Conservation (phyloP, 2,888 invertebrate genomes). For the Microctonus aethiopoides region DNA sequence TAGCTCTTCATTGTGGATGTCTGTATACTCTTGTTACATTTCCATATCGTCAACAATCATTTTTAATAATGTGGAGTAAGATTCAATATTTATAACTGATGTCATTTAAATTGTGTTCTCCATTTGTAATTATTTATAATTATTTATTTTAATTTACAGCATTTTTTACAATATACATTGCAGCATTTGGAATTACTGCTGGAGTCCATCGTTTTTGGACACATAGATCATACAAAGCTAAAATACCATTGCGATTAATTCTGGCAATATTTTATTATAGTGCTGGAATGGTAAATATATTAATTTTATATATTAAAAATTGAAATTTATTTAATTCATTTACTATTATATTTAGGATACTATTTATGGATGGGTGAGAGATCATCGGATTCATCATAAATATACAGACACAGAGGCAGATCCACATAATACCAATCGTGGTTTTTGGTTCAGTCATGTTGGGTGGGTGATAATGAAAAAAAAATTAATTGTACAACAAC, state of each 20-base stretch:
- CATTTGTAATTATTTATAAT: too few species aligned
- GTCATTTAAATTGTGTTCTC: too few species aligned
- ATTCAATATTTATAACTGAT: too few species aligned
- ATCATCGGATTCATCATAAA: constrained; percentile 82
- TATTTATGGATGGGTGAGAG: constrained; percentile 79
- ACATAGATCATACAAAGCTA: constrained; percentile 40
- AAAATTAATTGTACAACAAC: constrained; percentile 66
- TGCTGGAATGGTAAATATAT: constrained; percentile 37
- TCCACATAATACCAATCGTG: constrained; percentile 83
- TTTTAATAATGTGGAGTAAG: too few species aligned
- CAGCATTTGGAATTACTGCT: constrained; percentile 36
- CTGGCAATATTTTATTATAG: constrained; percentile 30
- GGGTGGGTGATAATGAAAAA: constrained; percentile 94
- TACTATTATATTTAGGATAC: constrained; percentile 72
- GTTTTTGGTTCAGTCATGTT: constrained; percentile 92
- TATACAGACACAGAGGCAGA: constrained; percentile 82
- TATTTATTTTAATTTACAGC: too few species aligned
- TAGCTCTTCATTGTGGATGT: too few species aligned
- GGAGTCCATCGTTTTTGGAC: constrained; percentile 42
- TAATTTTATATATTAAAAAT: background rate
- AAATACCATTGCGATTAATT: constrained; percentile 34
- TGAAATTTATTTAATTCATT: background rate
- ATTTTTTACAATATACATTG: too few species aligned
- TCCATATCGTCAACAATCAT: too few species aligned
- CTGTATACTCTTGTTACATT: too few species aligned